Evolutionary conservation across 2,888 invertebrate genomes (phyloP), one percentile per base, ranked within the genome.

Genomic region (Keiferia lycopersicella): DNA sequence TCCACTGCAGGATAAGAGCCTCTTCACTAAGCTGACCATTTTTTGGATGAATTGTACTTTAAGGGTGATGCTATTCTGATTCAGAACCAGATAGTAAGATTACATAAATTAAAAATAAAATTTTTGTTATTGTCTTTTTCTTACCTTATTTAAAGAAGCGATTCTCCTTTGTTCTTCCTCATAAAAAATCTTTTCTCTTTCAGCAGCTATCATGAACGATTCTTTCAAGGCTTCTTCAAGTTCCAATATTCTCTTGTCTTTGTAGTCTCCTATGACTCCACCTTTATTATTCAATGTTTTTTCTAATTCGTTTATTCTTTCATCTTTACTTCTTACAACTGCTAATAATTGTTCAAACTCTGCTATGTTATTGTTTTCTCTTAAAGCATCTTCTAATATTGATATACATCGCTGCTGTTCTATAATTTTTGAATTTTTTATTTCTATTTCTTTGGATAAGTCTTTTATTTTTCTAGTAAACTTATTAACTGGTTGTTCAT

Each of bases 221-320:
- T 97, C 96, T 66, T 96, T 93, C 66, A 98, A 88, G 20, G 97
- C 97, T 72, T 96, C 96, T 81, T 97, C 95, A 66, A 96, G 83
- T 78, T 96, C 96, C 72, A 95, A 92, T 75, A 96, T 95, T 67
- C 95, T 92, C 67, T 92, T 92, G 41, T 92, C 89, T 73, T 91
- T 91, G 58, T 81, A 78, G 65, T 84, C 93, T 18, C 79, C 76
- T 38, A 84, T 77, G 0, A 72, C 63, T 14, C 87, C 82, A 22
- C 86, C 77, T 66, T 85, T 84, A 70, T 94, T 94, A 72, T 95
- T 92, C 70, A 81, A 84, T 7, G 95, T 94, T 71, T 94, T 93
- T 81, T 96, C 97, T 71, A 98, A 86, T 78, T 97, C 96, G 76
- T 94, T 93, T 63, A 97, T 96, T 69, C 96, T 92, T 67, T 93